Evolutionary conservation across 2,113 vertebrate species (phyloP).

Genomic region (Erythrocercus mccallii): DNA sequence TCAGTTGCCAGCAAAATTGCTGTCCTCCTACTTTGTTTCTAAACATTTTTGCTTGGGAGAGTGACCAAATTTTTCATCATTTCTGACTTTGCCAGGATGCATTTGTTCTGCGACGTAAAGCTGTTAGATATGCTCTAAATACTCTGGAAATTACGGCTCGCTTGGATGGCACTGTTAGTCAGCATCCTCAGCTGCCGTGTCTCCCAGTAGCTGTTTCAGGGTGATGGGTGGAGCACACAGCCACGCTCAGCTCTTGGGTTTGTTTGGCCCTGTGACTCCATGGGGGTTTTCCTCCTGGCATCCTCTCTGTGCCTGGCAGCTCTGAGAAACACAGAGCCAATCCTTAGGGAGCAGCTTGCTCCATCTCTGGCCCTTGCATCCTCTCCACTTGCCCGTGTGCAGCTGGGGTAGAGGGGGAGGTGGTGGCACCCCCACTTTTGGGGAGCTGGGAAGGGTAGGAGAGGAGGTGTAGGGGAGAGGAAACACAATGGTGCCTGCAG

Average conservation of each 20-base stretch:
- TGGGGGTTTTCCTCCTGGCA: background rate
- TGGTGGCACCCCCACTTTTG: background rate
- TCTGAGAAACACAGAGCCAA: rapidly evolving
- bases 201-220: background rate
- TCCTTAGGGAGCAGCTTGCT: background rate
- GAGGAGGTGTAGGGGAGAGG: background rate
- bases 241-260: background rate
- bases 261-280: background rate
- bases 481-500: background rate
- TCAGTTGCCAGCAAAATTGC: background rate
- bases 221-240: background rate
- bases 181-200: background rate
- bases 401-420: background rate
- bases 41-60: conserved; percentile 18
- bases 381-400: rapidly evolving
- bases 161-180: background rate
- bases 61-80: background rate
- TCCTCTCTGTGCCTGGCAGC: background rate
- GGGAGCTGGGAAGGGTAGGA: background rate
- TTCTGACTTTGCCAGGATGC: background rate
- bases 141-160: background rate
- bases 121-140: conserved; percentile 32
- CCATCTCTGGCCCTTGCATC: rapidly evolving
- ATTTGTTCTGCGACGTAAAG: conserved; percentile 27
- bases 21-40: background rate